Conservation (phyloP, 1,140 invertebrate genomes). For the Yoshiicerus persimilis region DNA sequence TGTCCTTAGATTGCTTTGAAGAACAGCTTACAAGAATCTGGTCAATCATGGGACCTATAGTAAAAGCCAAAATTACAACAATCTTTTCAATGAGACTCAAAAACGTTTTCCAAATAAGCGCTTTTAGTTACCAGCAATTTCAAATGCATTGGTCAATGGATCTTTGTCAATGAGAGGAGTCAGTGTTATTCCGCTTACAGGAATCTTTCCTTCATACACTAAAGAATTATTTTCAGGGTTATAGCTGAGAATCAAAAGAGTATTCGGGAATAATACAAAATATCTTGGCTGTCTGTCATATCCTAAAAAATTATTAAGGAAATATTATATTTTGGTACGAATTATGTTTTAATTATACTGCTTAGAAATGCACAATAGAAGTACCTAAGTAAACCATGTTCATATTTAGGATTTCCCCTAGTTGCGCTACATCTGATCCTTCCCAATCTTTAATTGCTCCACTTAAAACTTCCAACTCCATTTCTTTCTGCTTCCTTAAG, state of each 20-base stretch:
- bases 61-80: not conserved
- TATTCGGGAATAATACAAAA: conserved; percentile 85
- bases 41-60: conserved; percentile 81
- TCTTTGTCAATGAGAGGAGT: conserved; percentile 76
- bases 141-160: conserved; percentile 71
- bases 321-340: not conserved
- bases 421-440: conserved; percentile 74
- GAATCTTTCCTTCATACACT: conserved; percentile 92
- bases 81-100: not conserved
- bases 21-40: conserved; percentile 82
- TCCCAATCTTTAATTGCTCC: conserved; percentile 93
- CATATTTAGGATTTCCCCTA: conserved; percentile 81
- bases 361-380: not conserved
- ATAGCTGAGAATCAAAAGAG: conserved; percentile 85
- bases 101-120: not conserved
- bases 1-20: conserved; percentile 76
- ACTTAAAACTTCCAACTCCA: conserved; percentile 90
- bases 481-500: conserved; percentile 88
- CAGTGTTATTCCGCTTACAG: conserved; percentile 79
- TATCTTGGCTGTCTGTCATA: conserved; percentile 82
- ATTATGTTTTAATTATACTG: not conserved
- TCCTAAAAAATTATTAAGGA: conserved; percentile 62
- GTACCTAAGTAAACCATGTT: conserved; percentile 48
- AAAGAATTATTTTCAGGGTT: conserved; percentile 91
- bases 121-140: conserved; percentile 69